These are phyloP conservation scores for Zaprionus capensis DNA, from an alignment of 1,140 invertebrate species.

Conservation along the genomic window DNA sequence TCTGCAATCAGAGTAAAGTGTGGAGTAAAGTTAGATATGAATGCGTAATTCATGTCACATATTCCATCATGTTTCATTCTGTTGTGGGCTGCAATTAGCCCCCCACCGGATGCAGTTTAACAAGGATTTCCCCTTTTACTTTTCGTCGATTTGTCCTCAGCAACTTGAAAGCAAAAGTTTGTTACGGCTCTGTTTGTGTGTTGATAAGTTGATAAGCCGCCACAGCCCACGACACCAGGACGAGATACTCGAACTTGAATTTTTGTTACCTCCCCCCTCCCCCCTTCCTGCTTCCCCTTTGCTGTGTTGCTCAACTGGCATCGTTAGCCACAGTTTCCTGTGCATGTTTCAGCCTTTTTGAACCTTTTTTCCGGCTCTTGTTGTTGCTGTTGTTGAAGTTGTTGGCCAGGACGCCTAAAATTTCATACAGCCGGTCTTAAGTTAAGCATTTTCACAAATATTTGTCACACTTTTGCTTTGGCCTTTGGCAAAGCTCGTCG, in stretches of 20 bases:
- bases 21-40: not conserved
- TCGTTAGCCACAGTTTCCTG: constrained; percentile 81
- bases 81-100: constrained; percentile 62
- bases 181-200: constrained; percentile 58
- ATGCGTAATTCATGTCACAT: not conserved
- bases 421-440: constrained; percentile 58
- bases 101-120: constrained; percentile 80
- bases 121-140: constrained; percentile 62
- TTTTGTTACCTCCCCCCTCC: constrained; percentile 3
- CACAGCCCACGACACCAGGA: constrained; percentile 17
- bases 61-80: not conserved
- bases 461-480: constrained; percentile 67
- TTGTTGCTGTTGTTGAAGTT: constrained; percentile 16
- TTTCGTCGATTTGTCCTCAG: constrained; percentile 27
- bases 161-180: constrained; percentile 81
- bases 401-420: constrained; percentile 58
- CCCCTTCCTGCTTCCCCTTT: not conserved
- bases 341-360: constrained; percentile 71
- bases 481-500: constrained; percentile 33
- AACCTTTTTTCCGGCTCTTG: constrained; percentile 45
- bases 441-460: constrained; percentile 78
- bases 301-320: constrained; percentile 24
- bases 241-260: constrained; percentile 28
- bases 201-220: constrained; percentile 62
- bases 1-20: constrained; percentile 85